Evolutionary conservation across 64 coral and sea anemone species (phyloP), one percentile per base, ranked within the genome.

Genomic region (Anthopleura sola): DNA sequence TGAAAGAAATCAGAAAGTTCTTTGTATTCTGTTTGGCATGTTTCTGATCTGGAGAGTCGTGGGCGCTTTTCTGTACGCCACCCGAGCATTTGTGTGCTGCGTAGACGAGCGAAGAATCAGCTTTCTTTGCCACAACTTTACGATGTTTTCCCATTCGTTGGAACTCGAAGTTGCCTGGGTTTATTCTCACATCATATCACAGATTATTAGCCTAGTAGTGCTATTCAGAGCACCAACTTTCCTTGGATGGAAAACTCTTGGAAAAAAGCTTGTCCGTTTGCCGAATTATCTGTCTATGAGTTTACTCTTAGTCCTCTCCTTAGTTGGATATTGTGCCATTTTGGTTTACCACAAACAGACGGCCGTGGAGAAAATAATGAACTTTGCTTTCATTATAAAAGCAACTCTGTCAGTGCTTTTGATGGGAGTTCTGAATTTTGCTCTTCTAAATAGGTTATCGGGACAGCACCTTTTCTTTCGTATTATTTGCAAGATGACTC

Each of bases 101-200:
- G 34, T 85, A 8, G 53, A 62, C 40, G 83, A 85, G 26, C 54
- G 58, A 38, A 56, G 55, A 56, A 11, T 62, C 18, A 85, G 34
- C 31, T 85, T 85, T 23, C 29, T 60, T 38, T 85, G 83, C 37
- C 24, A 55, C 5, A 85, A 85, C 55, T 85, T 85, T 28, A 85
- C 83, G 14, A 29, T 36, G 36, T 85, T 39, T 20, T 17, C 54
- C 7, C 13, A 85, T n/a, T 85, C 83, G 6, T 36, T 39, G 20
- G 83, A 85, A 37, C 17, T 85, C 16, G 49, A 57, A 57, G 7
- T 84, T 16, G 54, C 54, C 23, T 55, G 29, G 24, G n/a, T 36
- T 9, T 53, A 21, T 84, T 84, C 82, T 28, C 82, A 84, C 53
- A 56, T 51, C 49, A 56, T 57, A 8, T 31, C 49, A 24, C 31